Evolutionary conservation across 2,113 vertebrate genomes (phyloP).

Genomic region (Empidonax traillii): DNA sequence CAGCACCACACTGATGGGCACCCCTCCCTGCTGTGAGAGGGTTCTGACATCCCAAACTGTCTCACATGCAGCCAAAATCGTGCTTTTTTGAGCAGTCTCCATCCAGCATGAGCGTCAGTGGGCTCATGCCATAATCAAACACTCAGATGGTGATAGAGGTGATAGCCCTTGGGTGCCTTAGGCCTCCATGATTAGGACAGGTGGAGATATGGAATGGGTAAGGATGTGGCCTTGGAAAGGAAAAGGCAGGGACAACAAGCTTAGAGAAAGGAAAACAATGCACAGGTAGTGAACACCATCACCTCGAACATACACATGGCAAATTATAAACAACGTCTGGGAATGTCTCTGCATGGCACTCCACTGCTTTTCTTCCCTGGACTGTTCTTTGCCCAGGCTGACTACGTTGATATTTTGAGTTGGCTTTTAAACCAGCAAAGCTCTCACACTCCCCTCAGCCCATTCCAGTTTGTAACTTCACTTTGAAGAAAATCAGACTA

Average conservation of each 20-base stretch:
- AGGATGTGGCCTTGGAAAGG: not conserved
- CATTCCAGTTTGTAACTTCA: not conserved
- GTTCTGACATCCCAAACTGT: not conserved
- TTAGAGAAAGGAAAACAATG: not conserved
- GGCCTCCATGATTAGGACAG: not conserved
- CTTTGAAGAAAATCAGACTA: not conserved
- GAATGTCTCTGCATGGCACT: not conserved
- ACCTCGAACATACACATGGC: not conserved
- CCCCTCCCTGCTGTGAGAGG: not conserved
- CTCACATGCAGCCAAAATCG: not conserved
- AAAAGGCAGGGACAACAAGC: not conserved
- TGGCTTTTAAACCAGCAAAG: not conserved
- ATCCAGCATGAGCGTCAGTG: not conserved
- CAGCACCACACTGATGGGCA: not conserved
- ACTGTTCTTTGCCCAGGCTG: not conserved
- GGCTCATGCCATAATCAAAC: not conserved
- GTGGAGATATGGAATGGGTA: not conserved
- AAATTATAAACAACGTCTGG: not conserved
- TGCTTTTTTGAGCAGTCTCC: not conserved
- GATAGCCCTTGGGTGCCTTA: accelerated
- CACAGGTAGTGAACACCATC: not conserved
- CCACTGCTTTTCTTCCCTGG: not conserved
- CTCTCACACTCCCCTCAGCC: not conserved
- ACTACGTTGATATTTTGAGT: not conserved
- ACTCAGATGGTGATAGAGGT: accelerated